Conservation (phyloP, 2,113 vertebrate genomes). For the Phycodurus eques region DNA sequence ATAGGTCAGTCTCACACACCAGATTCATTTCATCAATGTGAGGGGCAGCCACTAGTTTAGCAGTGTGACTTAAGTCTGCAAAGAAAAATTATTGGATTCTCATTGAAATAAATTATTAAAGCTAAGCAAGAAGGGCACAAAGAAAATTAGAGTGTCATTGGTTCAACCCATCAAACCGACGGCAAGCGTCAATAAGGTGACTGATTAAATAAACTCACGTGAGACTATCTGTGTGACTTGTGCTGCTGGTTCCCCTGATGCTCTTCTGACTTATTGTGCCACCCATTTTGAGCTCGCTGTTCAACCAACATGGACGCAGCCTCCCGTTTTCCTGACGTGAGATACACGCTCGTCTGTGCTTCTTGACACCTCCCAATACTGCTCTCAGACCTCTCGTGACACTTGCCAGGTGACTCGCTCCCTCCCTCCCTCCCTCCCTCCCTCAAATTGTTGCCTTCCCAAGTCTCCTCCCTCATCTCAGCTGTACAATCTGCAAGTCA, state of each 20-base stretch:
- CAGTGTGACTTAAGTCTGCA: neutral
- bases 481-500: constrained; percentile 3
- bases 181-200: constrained; percentile 13
- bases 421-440: constrained; percentile 10
- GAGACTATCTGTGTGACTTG: constrained; percentile 15
- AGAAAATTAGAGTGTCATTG: too few species aligned
- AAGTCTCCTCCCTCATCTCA: constrained; percentile 40
- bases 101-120: neutral
- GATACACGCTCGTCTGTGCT: constrained; percentile 1
- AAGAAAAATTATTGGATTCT: neutral
- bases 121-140: neutral
- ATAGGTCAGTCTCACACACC: constrained; percentile 16
- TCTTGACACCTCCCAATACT: neutral
- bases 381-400: constrained; percentile 12
- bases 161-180: neutral
- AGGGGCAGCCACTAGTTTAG: neutral
- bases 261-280: constrained; percentile 56
- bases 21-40: neutral
- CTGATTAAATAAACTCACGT: constrained; percentile 47
- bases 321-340: constrained; percentile 3
- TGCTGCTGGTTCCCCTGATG: constrained; percentile 21
- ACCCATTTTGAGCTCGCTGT: constrained; percentile 48
- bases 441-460: neutral
- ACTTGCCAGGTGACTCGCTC: constrained; percentile 37
- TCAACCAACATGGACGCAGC: neutral